phyloP scores from a whole-genome alignment of 1,140 invertebrate genomes.

The Neelides sp. region DNA sequence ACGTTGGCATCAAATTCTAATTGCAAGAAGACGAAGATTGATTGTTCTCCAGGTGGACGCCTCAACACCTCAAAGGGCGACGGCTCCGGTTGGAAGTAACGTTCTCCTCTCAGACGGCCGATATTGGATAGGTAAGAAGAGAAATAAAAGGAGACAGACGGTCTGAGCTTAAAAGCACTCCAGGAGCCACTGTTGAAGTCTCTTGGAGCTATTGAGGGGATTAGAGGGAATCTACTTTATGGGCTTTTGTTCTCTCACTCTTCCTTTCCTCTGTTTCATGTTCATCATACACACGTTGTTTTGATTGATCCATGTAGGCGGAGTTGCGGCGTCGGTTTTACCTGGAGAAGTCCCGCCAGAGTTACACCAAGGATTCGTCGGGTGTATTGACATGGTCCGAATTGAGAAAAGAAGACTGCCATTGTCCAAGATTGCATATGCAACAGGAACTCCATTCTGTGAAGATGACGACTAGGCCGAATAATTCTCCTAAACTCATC shows the following conservation, averaged over 20 bases:
- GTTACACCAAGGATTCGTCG: slow-evolving; percentile 47
- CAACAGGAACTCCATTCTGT: slow-evolving; percentile 24
- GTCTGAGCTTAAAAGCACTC: no score
- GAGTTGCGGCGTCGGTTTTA: slow-evolving; percentile 37
- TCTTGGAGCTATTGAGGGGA: no score
- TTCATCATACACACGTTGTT: no score
- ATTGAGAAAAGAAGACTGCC: slow-evolving; percentile 42
- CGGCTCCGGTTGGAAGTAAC: slow-evolving; percentile 49
- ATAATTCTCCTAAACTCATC: no score
- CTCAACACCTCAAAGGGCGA: slow-evolving; percentile 45
- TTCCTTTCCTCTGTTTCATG: no score
- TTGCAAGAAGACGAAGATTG: slow-evolving; percentile 51
- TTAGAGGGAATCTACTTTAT: no score
- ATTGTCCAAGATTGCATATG: slow-evolving; percentile 26
- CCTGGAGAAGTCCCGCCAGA: slow-evolving; percentile 44
- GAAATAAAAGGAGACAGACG: neutral
- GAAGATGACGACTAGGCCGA: slow-evolving; percentile 20
- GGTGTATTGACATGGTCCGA: slow-evolving; percentile 48
- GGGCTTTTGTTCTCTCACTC: no score
- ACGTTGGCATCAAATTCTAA: slow-evolving; percentile 55
- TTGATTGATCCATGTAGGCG: slow-evolving; percentile 15
- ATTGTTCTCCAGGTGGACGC: slow-evolving; percentile 57
- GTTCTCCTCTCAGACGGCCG: slow-evolving; percentile 59
- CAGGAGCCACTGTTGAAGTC: no score
- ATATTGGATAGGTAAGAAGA: slow-evolving; percentile 55